Evolutionary conservation across 1,140 invertebrate species (phyloP).

Genomic region (Habropoda laboriosa): DNA sequence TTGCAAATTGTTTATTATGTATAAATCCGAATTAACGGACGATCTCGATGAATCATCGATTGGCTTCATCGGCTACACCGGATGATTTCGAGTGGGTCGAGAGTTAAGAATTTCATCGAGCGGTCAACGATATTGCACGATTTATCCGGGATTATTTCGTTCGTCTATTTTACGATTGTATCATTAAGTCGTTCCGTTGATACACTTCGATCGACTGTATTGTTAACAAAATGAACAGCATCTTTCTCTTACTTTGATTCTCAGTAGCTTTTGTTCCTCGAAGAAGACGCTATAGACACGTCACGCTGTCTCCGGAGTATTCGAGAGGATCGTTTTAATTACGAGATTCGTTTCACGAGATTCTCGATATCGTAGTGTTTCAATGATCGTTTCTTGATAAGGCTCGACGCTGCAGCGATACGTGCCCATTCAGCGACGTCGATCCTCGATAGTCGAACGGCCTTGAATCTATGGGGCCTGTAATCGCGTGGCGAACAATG

Average conservation of each 20-base stretch:
- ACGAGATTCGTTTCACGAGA: background rate
- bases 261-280: background rate
- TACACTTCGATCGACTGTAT: background rate
- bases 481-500: slow-evolving; percentile 8
- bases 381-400: background rate
- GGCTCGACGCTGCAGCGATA: background rate
- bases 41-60: background rate
- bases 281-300: background rate
- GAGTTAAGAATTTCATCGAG: background rate
- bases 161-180: background rate
- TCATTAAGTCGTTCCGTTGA: background rate
- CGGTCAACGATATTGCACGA: background rate
- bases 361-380: background rate
- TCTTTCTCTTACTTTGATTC: background rate
- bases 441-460: background rate
- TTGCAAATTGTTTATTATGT: slow-evolving; percentile 49
- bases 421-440: background rate
- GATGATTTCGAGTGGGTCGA: background rate
- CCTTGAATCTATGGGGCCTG: background rate
- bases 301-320: background rate
- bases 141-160: slow-evolving; percentile 23
- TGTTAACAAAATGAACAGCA: background rate
- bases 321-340: background rate
- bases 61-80: too few species aligned
- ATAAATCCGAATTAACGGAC: slow-evolving; percentile 31